Evolutionary conservation across 1,140 invertebrate genomes (phyloP).

Genomic region (Platyura marginata): DNA sequence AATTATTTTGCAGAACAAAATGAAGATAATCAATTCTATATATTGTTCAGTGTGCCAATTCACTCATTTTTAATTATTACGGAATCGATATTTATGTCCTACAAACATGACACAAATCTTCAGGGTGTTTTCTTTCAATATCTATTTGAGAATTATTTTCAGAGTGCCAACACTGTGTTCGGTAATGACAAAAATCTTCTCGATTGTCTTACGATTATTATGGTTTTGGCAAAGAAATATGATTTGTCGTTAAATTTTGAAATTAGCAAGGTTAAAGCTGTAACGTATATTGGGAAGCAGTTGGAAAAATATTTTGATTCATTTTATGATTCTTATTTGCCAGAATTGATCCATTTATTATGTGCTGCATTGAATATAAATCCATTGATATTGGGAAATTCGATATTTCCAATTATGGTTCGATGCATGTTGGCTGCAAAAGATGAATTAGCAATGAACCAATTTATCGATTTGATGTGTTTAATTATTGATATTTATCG

Average conservation of each 20-base stretch:
- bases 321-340: constrained; percentile 4
- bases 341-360: constrained; percentile 10
- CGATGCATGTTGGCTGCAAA: constrained; percentile 13
- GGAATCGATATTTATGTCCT: constrained; percentile 10
- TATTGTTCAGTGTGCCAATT: constrained; percentile 10
- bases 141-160: constrained; percentile 3
- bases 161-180: constrained; percentile 6
- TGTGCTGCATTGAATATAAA: constrained; percentile 14
- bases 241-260: constrained; percentile 11
- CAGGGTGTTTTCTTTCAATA: not conserved
- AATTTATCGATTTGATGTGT: constrained; percentile 11
- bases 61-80: constrained; percentile 7
- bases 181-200: constrained; percentile 1
- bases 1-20: not conserved
- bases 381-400: constrained; percentile 16
- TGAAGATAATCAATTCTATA: constrained; percentile 10
- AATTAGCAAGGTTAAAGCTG: not conserved
- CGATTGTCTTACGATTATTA: constrained; percentile 3
- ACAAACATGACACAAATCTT: constrained; percentile 2
- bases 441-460: constrained; percentile 1
- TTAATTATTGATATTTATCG: constrained; percentile 18
- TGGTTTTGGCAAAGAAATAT: constrained; percentile 11
- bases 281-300: constrained; percentile 2
- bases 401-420: constrained; percentile 14
- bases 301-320: constrained; percentile 3